phyloP scores from a whole-genome alignment of 2,797 vertebrate genomes.

The Hemitrygon akajei region DNA sequence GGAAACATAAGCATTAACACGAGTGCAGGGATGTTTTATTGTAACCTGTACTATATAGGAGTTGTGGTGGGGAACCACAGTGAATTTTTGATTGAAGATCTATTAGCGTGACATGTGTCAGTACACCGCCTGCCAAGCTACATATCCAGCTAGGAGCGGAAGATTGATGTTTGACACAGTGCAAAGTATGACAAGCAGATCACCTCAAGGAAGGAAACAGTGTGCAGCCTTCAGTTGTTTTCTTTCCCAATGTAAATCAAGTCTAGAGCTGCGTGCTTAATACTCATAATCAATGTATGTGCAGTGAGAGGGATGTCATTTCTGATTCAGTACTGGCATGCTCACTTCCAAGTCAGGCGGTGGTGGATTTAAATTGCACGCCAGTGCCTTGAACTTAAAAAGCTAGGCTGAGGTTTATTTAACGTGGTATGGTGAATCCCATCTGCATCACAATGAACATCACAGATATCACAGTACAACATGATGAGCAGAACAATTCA shows the following conservation, averaged over 20 bases:
- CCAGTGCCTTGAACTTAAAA: neutral
- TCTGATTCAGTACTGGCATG: neutral
- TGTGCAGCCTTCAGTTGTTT: neutral
- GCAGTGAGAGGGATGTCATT: neutral
- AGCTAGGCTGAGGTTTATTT: neutral
- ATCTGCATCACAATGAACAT: neutral
- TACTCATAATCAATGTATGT: neutral
- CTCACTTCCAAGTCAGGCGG: neutral
- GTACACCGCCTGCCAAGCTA: neutral
- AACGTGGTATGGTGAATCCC: too few relatives aligned
- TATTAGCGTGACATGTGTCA: neutral
- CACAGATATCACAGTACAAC: neutral
- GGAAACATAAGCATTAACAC: neutral
- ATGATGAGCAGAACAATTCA: neutral
- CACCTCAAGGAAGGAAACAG: neutral
- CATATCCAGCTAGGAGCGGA: neutral
- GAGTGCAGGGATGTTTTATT: neutral
- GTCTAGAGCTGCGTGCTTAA: neutral
- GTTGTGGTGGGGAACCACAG: neutral
- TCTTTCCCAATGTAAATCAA: neutral
- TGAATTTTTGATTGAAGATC: neutral
- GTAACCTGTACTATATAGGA: neutral
- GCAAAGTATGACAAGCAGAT: neutral
- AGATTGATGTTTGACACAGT: neutral
- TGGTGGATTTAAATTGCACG: neutral